These are phyloP conservation scores for Nicator chloris DNA, from an alignment of 2,113 vertebrate genomes.

Conservation along the genomic window DNA sequence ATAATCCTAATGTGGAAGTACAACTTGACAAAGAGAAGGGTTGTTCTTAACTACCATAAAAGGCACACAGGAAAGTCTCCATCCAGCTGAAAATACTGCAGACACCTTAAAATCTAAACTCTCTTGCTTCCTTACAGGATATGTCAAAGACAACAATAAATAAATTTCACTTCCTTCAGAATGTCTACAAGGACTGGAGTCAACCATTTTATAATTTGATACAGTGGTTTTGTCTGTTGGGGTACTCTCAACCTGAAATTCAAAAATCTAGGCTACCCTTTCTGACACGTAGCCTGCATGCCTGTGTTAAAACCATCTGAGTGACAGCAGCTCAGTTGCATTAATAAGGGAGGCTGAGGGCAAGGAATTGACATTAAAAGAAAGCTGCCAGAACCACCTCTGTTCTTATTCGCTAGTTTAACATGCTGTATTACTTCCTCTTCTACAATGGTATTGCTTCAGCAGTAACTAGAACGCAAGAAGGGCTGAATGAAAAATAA, in stretches of 20 bases:
- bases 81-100: not conserved
- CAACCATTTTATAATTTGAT: not conserved
- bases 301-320: not conserved
- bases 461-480: not conserved
- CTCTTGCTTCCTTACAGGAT: not conserved
- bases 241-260: not conserved
- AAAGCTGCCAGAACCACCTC: constrained; percentile 8
- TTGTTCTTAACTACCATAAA: not conserved
- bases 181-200: not conserved
- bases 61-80: not conserved
- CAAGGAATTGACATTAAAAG: not conserved
- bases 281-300: not conserved
- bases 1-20: not conserved
- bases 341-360: constrained; percentile 29
- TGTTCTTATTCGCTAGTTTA: constrained; percentile 25
- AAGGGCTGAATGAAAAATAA: not conserved
- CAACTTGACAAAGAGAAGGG: not conserved
- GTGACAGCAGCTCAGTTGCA: constrained; percentile 5
- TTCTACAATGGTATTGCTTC: not conserved
- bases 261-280: not conserved
- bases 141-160: not conserved
- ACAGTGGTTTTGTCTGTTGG: not conserved
- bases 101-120: not conserved
- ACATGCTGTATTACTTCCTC: not conserved
- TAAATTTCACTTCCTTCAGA: not conserved